Evolutionary conservation across 23 tunicate genomes (phyloP), one percentile per base, ranked within the genome.

Genomic region (Phallusia fumigata): DNA sequence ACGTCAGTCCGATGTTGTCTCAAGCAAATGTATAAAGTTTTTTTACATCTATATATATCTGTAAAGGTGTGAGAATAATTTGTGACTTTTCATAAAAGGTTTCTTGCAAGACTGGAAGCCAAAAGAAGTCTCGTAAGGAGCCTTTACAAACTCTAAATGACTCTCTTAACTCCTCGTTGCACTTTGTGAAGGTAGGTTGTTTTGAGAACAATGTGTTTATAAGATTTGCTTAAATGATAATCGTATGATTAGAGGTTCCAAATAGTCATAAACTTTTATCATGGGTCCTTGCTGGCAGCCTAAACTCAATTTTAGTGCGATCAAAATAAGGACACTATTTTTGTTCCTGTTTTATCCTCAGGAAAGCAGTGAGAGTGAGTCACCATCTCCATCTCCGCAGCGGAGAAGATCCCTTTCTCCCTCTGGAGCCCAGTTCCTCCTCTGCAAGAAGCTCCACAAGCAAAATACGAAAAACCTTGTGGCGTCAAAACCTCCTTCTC

Each of bases 91-190:
- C 11, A 31, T 65, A 6, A 40, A 6, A 65, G 31, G 11, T 28
- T 28, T 28, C 74, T 65, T 65, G 47, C 22, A 65, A 35, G 0
- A 73, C 28, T 12, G 64, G 83, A 19, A 74, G 78, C 82, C 76
- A 64, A 33, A 91, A 91, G 76, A 88, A 86, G 47, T 52, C 89
- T n/a, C 33, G 96, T 72, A 91, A 91, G 53, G 85, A 91, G 52
- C 90, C 90, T 16, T 64, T 82, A 52, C 72, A 86, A 65, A 91
- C 89, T 30, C 65, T 91, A 16, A 86, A 91, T 45, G 90, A 86
- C 74, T 91, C 96, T 18, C 75, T 91, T 24, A 91, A 91, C 45
- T 81, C 85, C 21, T 91, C 96, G 0, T 52, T 91, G 19, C 85
- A 79, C 40, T 91, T 91, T 78, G 81, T 81, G 50, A 91, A 87